A percentile compares a stretch with the other conserved stretches of the same genome.
Evolutionary conservation across 1,140 invertebrate genomes (phyloP).

Genomic region (Leptinotarsa texana): DNA sequence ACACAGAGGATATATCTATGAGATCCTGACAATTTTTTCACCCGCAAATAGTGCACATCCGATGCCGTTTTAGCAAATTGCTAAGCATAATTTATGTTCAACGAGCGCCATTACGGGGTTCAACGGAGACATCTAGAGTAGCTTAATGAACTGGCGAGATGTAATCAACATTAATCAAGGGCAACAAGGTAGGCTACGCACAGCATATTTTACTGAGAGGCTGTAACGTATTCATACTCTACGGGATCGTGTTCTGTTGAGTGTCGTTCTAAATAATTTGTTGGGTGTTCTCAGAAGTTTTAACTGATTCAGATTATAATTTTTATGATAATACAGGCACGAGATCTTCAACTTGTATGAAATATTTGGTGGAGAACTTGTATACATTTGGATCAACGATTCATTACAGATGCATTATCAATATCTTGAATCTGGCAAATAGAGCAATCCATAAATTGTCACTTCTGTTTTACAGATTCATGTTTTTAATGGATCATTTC

Average conservation of each 20-base stretch:
- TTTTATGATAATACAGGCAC: too few species aligned
- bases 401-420: too few species aligned
- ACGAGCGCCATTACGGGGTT: constrained; percentile 31
- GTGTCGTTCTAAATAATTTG: constrained; percentile 30
- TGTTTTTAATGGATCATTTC: too few species aligned
- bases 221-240: constrained; percentile 35
- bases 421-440: too few species aligned
- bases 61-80: constrained; percentile 31
- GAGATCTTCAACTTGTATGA: too few species aligned
- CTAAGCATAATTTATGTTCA: constrained; percentile 37
- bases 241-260: background rate
- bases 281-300: constrained; percentile 4
- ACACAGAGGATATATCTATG: too few species aligned
- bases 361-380: too few species aligned
- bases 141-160: constrained; percentile 41
- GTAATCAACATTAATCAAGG: constrained; percentile 44
- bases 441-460: too few species aligned
- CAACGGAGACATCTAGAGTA: constrained; percentile 35
- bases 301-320: background rate
- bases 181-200: constrained; percentile 32
- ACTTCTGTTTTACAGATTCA: too few species aligned
- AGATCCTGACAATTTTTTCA: background rate
- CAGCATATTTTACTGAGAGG: constrained; percentile 17
- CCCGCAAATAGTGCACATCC: background rate
- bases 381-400: too few species aligned